These are phyloP conservation scores for Choloepus didactylus DNA, from an alignment of 2,797 vertebrate species.

Conservation along the genomic window DNA sequence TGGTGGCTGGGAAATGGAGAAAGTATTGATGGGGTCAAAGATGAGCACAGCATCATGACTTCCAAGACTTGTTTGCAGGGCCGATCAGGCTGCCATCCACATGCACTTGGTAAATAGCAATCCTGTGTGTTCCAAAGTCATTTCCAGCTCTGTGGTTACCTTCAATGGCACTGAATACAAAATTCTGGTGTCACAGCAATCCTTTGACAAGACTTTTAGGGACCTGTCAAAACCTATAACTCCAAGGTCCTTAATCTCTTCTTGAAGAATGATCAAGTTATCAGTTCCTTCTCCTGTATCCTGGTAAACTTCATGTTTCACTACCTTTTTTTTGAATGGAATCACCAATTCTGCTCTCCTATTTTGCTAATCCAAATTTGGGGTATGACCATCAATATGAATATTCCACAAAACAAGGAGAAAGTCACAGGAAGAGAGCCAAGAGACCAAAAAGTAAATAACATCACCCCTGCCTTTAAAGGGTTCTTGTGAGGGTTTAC, in stretches of 20 bases:
- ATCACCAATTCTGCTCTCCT: not conserved
- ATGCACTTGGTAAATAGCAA: not conserved
- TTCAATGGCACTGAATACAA: not conserved
- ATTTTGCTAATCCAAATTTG: not conserved
- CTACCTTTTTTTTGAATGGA: not conserved
- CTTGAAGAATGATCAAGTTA: not conserved
- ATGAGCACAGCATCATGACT: not conserved
- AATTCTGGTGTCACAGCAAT: not conserved
- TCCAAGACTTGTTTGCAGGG: accelerated
- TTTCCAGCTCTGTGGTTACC: not conserved
- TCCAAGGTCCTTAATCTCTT: not conserved
- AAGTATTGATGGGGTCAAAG: not conserved
- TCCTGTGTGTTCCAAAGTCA: not conserved
- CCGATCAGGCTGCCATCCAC: accelerated
- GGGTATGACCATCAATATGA: not conserved
- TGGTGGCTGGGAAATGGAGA: not conserved
- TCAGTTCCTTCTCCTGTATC: not conserved
- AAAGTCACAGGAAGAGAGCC: not conserved
- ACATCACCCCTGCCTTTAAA: not conserved
- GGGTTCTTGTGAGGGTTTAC: not conserved
- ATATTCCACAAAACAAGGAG: not conserved
- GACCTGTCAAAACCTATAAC: not conserved
- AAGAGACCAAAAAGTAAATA: not conserved
- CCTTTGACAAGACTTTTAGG: not conserved
- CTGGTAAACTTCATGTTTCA: not conserved